A percentile compares a stretch with the other conserved stretches of the same genome.
These are phyloP conservation scores for Megatriorchis doriae DNA, from an alignment of 2,113 vertebrate genomes.

Conservation along the genomic window DNA sequence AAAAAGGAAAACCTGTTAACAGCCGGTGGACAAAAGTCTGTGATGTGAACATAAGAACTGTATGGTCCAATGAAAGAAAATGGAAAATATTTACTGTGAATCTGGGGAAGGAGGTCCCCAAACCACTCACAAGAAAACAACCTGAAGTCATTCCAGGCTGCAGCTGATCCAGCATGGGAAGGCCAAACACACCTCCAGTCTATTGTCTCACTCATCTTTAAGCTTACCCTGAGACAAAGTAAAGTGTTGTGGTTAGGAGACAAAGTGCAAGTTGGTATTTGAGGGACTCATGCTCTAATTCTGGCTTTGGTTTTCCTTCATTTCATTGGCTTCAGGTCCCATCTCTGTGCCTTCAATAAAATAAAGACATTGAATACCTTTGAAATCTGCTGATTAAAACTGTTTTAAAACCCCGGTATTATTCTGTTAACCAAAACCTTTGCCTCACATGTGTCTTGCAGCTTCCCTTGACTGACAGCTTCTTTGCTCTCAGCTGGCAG, in stretches of 20 bases:
- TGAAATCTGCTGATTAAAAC: background rate
- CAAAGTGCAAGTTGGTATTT: background rate
- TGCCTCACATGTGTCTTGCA: background rate
- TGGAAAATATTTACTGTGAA: background rate
- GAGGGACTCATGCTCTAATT: background rate
- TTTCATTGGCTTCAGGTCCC: background rate
- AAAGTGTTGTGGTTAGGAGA: background rate
- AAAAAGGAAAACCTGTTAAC: background rate
- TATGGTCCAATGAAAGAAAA: background rate
- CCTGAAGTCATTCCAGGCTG: background rate
- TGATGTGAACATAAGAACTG: background rate
- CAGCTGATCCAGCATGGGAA: background rate
- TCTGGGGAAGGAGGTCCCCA: background rate
- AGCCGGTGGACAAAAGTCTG: background rate
- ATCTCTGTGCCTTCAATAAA: background rate
- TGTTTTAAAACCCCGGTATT: background rate
- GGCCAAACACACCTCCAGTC: background rate
- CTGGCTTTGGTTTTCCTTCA: background rate
- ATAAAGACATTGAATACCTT: background rate
- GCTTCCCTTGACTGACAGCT: background rate
- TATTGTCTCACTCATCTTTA: background rate
- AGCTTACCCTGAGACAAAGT: background rate
- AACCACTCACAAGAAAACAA: background rate
- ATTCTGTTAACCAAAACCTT: background rate
- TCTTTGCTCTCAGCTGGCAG: background rate